Evolutionary conservation across 2,113 vertebrate species (phyloP).

Genomic region (Salvelinus sp.): DNA sequence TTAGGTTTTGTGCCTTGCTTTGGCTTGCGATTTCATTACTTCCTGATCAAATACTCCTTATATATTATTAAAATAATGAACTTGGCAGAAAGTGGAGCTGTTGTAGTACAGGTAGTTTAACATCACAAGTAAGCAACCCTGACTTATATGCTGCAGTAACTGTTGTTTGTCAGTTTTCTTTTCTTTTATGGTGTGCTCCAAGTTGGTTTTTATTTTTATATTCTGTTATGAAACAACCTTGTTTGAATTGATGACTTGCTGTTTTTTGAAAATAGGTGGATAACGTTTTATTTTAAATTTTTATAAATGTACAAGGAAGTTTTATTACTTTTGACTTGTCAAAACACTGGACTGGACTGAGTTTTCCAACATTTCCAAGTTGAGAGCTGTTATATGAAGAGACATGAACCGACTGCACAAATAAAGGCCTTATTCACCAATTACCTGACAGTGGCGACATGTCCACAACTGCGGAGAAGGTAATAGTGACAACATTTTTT

Average conservation of each 20-base stretch:
- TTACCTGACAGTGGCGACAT: slow-evolving; percentile 47
- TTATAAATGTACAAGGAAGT: slow-evolving; percentile 61
- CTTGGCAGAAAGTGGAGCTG: slow-evolving; percentile 76
- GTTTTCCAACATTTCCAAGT: slow-evolving; percentile 75
- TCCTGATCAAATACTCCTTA: slow-evolving; percentile 49
- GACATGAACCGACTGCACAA: slow-evolving; percentile 69
- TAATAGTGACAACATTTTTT: slow-evolving; percentile 21
- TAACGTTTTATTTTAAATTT: too few relatives aligned
- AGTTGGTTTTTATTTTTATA: slow-evolving; percentile 72
- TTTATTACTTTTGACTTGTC: slow-evolving; percentile 78
- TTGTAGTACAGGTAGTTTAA: slow-evolving; percentile 78
- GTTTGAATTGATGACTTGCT: slow-evolving; percentile 81
- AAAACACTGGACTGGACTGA: slow-evolving; percentile 83
- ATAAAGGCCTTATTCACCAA: slow-evolving; percentile 54
- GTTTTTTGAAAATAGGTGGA: slow-evolving; percentile 77
- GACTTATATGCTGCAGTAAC: slow-evolving; percentile 81
- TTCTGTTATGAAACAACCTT: slow-evolving; percentile 74
- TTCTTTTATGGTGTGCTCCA: slow-evolving; percentile 76
- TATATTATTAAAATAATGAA: slow-evolving; percentile 51
- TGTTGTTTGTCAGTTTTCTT: slow-evolving; percentile 61
- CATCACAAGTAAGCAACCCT: slow-evolving; percentile 80
- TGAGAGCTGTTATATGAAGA: slow-evolving; percentile 72
- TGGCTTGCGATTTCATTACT: slow-evolving; percentile 59
- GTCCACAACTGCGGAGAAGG: slow-evolving; percentile 42
- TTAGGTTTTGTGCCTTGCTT: slow-evolving; percentile 46